Evolutionary conservation across 2,797 vertebrate species (phyloP), one percentile per base, ranked within the genome.

Genomic region (Huso huso): DNA sequence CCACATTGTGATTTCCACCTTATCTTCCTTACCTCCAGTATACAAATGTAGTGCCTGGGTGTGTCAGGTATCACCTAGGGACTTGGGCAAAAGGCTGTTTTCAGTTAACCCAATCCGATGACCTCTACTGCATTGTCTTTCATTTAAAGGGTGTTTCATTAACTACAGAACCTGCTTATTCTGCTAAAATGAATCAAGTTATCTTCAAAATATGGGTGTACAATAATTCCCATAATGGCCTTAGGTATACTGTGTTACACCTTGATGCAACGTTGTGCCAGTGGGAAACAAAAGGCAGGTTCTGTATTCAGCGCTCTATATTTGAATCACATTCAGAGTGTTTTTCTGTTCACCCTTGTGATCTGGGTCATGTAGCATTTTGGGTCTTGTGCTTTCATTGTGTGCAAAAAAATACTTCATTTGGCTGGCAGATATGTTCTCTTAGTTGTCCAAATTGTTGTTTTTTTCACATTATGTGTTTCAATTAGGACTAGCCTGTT

Each of bases 51-150:
- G 76, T 82, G 83, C 82, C 72, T 66, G 65, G 69, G 72, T 85
- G 88, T 84, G 84, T 91, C 88, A 61, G 83, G 84, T 89, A 86
- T 91, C 88, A 83, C 79, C 89, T 76, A 48, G 89, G 88, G 88
- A 89, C 80, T 82, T 73, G 76, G 79, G 80, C 79, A 83, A 68
- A 76, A 86, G 77, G 77, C 83, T 86, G 89, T 88, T 79, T 87
- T 78, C 76, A 77, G 76, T 84, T 81, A 88, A 88, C 78, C 75
- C 78, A 86, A 81, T 84, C 84, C 82, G 1, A 0, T 81, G 79
- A 81, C 82, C 84, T 76, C 72, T 69, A 79, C 83, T 76, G 74
- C 72, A 68, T 74, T 77, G 81, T 81, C 80, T 89, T 88, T 89
- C 81, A 86, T 87, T 85, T 78, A 69, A 77, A 85, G 78, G 73